Base-by-base conservation (phyloP, 2,888 invertebrate genomes). In the Trisateles emortualis region DNA sequence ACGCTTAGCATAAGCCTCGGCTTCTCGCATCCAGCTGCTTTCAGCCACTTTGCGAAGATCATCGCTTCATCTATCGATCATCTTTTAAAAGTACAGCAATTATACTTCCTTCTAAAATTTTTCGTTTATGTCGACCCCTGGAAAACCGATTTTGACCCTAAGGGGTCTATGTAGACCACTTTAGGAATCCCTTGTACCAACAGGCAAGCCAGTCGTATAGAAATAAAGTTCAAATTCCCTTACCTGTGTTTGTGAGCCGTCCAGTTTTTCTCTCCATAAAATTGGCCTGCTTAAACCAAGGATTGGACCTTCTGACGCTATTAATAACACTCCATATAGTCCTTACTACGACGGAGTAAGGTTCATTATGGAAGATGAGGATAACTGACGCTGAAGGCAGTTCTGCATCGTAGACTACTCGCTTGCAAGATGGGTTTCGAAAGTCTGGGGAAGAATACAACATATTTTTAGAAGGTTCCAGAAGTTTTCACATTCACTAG, bases 251-350 rank as follows among this genome's bases (percentile, higher is more conserved):
- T 82, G 86, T 86, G 19, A 67, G 64, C 17, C 63, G 65, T 0
- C 88, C 90, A 0, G 83, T 81, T 2, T 72, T 70, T 4, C 78
- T 55, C 24, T 88, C 83, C 0, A 83, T 47, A 44, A 60, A 88
- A 64, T 88, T 90, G 11, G 91, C 89, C 1, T 73, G 70, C 22
- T 61, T 52, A 67, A 77, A 87, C 88, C 89, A 92, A 0, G 86
- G 83, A 55, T 81, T 81, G 63, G 75, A 68, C n/a, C 92, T 59
- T 0, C 87, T 29, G 95, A 96, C 73, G 95, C 95, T 86, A 95
- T 97, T 96, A 45, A 98, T 90, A n/a, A 98, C 97, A 80, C 97
- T 97, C 94, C 97, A 96, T n/a, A 98, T 94, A 0, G 98, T 98
- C 53, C 98, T 87, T 32, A 98, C 78, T 35, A 98, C 92, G 32